Base-by-base conservation (phyloP, 2,113 vertebrate species). In the Balaeniceps rex region DNA sequence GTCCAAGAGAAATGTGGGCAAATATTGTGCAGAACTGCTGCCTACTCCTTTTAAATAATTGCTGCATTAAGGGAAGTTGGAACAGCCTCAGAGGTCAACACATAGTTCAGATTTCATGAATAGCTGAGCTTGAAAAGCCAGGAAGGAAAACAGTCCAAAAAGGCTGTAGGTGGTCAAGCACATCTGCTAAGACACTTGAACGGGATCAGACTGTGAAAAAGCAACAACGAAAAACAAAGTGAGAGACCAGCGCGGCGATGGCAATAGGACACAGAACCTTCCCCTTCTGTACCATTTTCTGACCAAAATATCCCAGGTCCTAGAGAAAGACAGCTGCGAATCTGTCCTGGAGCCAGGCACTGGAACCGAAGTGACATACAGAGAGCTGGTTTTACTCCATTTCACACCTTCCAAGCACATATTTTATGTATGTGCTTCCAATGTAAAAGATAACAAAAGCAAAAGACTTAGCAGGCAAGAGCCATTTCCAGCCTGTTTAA, bases 151-250 rank as follows among this genome's bases (percentile, higher is more conserved):
- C 44, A 80, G 75, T 77, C 82, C 96, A 90, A 40, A 78, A 93
- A 92, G 85, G 38, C 93, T 72, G 92, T 95, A 96, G 95, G 94
- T 97, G 93, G 94, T 94, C 93, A 97, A 95, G 82, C 71, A 95
- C 92, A 96, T 95, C 94, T 97, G 93, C 79, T 86, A 92, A 94
- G 96, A 72, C 75, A 80, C 63, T 96, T 80, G 47, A 88, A 58
- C 0, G 0, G 68, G 64, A 88, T 81, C 88, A 93, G 71, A 55
- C 23, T 83, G 34, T 52, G 42, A 86, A 93, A 92, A 91, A 91
- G 60, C 36, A 51, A 34, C 15, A 34, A 24, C 5, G 36, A 57
- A 91, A 95, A 95, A 34, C 49, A 69, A 89, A 83, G 23, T 25
- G 71, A 74, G 23, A 52, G 10, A 51, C 5, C 26, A 83, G 65